Evolutionary conservation across 2,888 invertebrate genomes (phyloP).

Genomic region (Timema podura): DNA sequence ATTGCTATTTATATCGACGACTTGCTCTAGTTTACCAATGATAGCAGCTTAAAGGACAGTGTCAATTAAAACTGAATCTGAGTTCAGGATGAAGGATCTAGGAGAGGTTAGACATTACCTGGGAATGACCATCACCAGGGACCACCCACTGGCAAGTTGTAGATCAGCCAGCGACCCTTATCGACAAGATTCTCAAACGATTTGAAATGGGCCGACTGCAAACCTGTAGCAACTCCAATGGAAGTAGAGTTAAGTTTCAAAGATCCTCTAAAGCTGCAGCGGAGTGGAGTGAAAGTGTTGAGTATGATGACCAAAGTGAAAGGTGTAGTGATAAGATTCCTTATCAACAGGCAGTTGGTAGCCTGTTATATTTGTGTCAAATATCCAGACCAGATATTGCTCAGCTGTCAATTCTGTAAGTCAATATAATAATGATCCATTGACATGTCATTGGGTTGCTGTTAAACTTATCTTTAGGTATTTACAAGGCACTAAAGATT

Average conservation of each 20-base stretch:
- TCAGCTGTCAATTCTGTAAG: neutral
- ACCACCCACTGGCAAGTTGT: neutral
- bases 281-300: conserved; percentile 1
- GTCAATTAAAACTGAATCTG: neutral
- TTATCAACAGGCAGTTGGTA: neutral
- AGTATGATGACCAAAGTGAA: neutral
- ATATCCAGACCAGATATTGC: neutral
- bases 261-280: neutral
- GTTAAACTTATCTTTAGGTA: neutral
- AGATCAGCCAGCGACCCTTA: neutral
- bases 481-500: neutral
- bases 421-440: neutral
- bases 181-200: neutral
- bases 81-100: neutral
- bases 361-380: neutral
- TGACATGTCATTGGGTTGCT: neutral
- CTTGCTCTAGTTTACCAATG: neutral
- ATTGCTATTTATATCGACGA: conserved; percentile 3
- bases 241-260: neutral
- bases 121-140: neutral
- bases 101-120: neutral
- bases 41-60: neutral
- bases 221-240: conserved; percentile 6
- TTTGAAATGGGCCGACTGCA: neutral
- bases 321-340: neutral